Base-by-base conservation (phyloP, 1,140 invertebrate species). In the Cotesia glomerata region DNA sequence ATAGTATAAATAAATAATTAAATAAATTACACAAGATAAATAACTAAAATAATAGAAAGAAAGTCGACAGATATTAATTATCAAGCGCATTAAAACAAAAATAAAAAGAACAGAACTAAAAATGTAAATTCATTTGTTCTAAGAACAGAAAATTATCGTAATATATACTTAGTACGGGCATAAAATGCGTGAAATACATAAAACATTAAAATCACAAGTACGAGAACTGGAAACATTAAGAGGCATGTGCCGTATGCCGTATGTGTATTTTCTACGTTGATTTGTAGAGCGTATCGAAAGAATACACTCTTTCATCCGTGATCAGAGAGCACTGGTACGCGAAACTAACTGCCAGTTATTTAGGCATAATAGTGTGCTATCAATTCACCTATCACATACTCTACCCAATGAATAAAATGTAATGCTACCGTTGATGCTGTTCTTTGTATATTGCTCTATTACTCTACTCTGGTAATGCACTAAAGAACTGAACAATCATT, bases 251-350 rank as follows among this genome's bases (percentile, higher is more conserved):
- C 59, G 39, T 45, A 56, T 56, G 14, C 34, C 14, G 39, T 26
- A 45, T 51, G 52, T 69, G 49, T 64, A 76, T 72, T 77, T 79
- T 77, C 76, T 75, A 75, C 54, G 70, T 72, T 76, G 73, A 76
- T 81, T 81, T 82, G 65, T 80, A 82, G 80, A 81, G 77, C 81
- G 81, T 80, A 58, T 65, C 78, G 71, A 79, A 76, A 45, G 7
- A 45, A 68, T 77, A 69, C 76, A 77, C 71, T 72, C 75, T 78
- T 81, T 81, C 74, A 80, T 79, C 75, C 71, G 64, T 71, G 76
- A 72, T 77, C 73, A 74, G 62, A 65, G 39, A 49, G 51, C 71
- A 59, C 69, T 61, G 51, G 62, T 71, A 18, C 64, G 70, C 56
- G 64, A 68, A 63, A 32, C 59, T 61, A 70, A 52, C 59, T 58